These are phyloP conservation scores for Chouioia cunea DNA, from an alignment of 2,888 invertebrate genomes.

Conservation along the genomic window DNA sequence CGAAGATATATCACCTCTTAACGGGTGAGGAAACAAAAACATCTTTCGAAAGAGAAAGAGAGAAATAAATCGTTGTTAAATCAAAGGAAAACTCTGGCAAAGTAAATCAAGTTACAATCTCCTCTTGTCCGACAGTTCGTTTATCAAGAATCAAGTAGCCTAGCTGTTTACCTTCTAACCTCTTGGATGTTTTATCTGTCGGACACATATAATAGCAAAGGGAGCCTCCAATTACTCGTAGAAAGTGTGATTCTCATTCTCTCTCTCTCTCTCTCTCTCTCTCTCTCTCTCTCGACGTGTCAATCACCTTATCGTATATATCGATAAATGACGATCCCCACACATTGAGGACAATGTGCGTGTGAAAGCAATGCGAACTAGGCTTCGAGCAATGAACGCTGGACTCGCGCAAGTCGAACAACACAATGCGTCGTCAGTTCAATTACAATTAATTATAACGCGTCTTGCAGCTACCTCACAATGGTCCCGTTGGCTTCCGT, in stretches of 20 bases:
- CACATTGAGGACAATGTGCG: background rate
- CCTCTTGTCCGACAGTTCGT: background rate
- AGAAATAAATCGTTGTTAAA: background rate
- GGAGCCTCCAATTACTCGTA: constrained; percentile 34
- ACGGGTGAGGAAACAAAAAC: too few relatives aligned
- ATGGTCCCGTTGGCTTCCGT: constrained; percentile 9
- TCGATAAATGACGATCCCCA: background rate
- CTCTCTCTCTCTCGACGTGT: too few relatives aligned
- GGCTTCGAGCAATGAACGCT: constrained; percentile 29
- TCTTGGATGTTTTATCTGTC: constrained; percentile 1
- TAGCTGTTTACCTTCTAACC: background rate
- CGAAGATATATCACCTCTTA: too few relatives aligned
- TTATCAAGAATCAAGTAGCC: too few relatives aligned
- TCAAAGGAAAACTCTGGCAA: constrained; percentile 4
- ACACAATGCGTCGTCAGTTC: constrained; percentile 20
- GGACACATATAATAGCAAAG: constrained; percentile 6
- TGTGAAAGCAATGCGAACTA: constrained; percentile 35
- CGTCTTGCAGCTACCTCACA: background rate
- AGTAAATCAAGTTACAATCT: background rate
- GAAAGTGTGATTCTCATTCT: constrained; percentile 36
- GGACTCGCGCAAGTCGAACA: constrained; percentile 12
- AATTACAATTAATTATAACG: constrained; percentile 37
- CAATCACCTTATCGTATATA: background rate
- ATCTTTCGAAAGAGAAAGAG: too few relatives aligned
- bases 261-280: too few relatives aligned